Evolutionary conservation across 2,888 invertebrate species (phyloP).

Genomic region (Nematopogon swammerdamellus): DNA sequence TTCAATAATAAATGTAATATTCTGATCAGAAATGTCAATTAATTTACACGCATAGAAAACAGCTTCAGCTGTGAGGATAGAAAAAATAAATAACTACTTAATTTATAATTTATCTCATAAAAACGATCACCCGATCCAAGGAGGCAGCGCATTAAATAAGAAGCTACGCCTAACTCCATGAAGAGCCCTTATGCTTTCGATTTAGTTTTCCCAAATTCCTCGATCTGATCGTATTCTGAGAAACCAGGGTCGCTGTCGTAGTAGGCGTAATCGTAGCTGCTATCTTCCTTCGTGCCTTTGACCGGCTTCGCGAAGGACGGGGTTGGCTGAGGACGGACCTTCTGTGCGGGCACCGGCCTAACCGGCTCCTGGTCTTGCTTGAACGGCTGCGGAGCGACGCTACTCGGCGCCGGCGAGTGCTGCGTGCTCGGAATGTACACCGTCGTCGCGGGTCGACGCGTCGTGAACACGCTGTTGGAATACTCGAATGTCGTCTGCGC

Average conservation of each 20-base stretch:
- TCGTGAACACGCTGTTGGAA: neutral
- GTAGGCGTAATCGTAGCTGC: constrained; percentile 81
- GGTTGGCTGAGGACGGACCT: constrained; percentile 2
- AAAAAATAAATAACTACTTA: no score
- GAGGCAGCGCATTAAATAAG: neutral
- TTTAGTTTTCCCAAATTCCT: constrained; percentile 63
- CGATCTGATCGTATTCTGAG: constrained; percentile 56
- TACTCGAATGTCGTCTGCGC: neutral
- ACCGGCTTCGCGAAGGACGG: constrained; percentile 32
- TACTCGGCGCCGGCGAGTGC: constrained; percentile 10
- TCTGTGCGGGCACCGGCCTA: constrained; percentile 13
- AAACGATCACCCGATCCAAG: no score
- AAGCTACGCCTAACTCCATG: neutral
- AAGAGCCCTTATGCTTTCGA: constrained; percentile 27
- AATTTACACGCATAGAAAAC: no score
- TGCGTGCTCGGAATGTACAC: constrained; percentile 17
- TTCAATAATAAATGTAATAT: no score
- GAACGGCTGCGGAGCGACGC: constrained; percentile 8
- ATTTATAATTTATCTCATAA: no score
- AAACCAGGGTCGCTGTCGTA: constrained; percentile 68
- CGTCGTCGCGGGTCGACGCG: constrained; percentile 14
- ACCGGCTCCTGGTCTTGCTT: constrained; percentile 10
- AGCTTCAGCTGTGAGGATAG: no score
- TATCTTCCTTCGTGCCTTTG: constrained; percentile 61
- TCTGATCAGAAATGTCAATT: no score